Evolutionary conservation across 1,140 invertebrate species (phyloP), one percentile per base, ranked within the genome.

Genomic region (Tenebrio molitor): DNA sequence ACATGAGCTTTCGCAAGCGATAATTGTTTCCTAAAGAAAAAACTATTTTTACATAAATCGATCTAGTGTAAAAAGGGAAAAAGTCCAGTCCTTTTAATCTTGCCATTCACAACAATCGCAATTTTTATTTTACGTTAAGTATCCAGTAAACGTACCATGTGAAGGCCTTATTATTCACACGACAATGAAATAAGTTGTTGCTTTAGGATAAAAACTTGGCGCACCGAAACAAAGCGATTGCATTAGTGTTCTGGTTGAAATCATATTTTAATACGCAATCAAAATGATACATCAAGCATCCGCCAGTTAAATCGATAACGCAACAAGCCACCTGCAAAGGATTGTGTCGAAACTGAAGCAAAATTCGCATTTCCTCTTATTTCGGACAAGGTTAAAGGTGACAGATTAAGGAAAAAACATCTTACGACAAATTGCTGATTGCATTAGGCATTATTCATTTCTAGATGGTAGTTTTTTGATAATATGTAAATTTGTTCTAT

Each of bases 121-220:
- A 66, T 66, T 66, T 66, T 66, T 66, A 44, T 42, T 41, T 66
- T n/a, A 4, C 12, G n/a, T 14, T 63, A 63, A 15, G 34, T 71
- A 23, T 19, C 15, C n/a, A 62, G 68, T 70, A 62, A 70, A 63
- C 34, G 53, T 39, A 62, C 50, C 58, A 25, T 70, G 50, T 16
- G 68, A 70, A 70, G 68, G 68, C 29, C 34, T 53, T 23, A 62
- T 41, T 58, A 42, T 69, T 70, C 68, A 36, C 68, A 63, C 58
- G 58, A 23, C 50, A 34, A n/a, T 58, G 50, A 14, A 62, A 62
- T 39, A 15, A 53, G 25, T 12, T 70, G 21, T 14, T 14, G 19
- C 8, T 33, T n/a, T 58, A 14, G 33, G 23, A 58, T 58, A 58
- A 58, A 58, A 58, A 58, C n/a, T 58, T 29, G 23, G 15, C 46